These are phyloP conservation scores for Leucania comma DNA, from an alignment of 2,888 invertebrate genomes.

Conservation along the genomic window DNA sequence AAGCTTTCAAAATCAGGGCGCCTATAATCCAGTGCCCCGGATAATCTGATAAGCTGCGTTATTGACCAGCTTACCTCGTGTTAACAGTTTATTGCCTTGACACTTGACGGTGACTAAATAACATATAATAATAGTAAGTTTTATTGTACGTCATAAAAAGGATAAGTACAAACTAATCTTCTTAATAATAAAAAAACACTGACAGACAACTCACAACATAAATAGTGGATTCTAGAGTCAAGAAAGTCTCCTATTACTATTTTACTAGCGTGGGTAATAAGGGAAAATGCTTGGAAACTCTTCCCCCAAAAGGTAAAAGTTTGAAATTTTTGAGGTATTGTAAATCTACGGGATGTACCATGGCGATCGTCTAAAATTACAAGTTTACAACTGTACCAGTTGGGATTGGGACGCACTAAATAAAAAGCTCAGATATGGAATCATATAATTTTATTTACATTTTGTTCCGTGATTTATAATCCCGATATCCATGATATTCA, in stretches of 20 bases:
- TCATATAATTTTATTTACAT: background rate
- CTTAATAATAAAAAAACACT: background rate
- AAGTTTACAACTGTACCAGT: no score
- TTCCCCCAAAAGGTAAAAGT: background rate
- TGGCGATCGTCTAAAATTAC: background rate
- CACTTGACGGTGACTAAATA: background rate
- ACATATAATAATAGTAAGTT: background rate
- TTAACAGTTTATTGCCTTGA: background rate
- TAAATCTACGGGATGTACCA: background rate
- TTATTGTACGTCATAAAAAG: background rate
- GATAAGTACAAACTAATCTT: background rate
- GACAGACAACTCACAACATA: background rate
- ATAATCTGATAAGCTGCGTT: conserved; percentile 7
- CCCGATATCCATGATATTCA: background rate
- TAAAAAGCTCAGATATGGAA: conserved; percentile 1
- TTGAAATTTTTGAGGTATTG: background rate
- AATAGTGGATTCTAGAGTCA: background rate
- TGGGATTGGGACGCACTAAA: no score
- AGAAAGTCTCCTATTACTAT: background rate
- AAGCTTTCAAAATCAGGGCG: conserved; percentile 5
- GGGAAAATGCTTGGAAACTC: background rate
- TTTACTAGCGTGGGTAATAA: background rate
- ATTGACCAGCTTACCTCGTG: no score
- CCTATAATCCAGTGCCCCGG: background rate
- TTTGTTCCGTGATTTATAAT: background rate